phyloP scores from a whole-genome alignment of 2,888 invertebrate genomes.

The Drosophila tripunctata region DNA sequence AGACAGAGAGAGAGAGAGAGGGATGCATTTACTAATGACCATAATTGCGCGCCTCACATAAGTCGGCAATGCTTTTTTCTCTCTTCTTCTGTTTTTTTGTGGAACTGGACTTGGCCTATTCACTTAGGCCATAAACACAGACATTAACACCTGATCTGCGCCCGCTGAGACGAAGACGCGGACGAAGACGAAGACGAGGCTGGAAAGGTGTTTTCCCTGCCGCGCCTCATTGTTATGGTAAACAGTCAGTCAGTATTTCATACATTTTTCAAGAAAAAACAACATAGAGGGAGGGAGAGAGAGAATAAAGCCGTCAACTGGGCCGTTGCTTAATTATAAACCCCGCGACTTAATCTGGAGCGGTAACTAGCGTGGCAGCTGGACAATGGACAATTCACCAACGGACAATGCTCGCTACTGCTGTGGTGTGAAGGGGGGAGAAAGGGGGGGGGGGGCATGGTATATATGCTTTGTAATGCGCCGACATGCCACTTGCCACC shows the following conservation, averaged over 20 bases:
- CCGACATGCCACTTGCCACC: constrained; percentile 42
- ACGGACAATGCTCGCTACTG: constrained; percentile 55
- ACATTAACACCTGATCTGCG: constrained; percentile 81
- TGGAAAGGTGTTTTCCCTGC: constrained; percentile 69
- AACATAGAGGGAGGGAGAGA: not conserved
- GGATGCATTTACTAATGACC: constrained; percentile 53
- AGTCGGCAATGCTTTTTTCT: constrained; percentile 56
- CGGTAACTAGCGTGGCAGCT: constrained; percentile 39
- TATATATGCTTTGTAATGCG: constrained; percentile 30
- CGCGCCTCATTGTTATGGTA: constrained; percentile 75
- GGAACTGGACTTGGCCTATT: constrained; percentile 37
- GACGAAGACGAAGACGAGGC: constrained; percentile 8
- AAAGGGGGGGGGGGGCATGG: not conserved
- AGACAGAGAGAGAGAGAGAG: not conserved
- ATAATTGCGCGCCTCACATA: constrained; percentile 70
- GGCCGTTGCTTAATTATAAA: constrained; percentile 70
- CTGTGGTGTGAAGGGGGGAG: not conserved
- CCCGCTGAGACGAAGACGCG: constrained; percentile 11
- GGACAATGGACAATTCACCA: constrained; percentile 38
- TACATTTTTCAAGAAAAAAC: constrained; percentile 4
- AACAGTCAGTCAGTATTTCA: constrained; percentile 69
- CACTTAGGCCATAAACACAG: constrained; percentile 75
- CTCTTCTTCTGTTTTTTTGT: not conserved
- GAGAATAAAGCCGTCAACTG: constrained; percentile 8
- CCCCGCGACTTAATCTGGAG: constrained; percentile 72